Percentiles rank a stretch among this genome's conserved stretches.
Evolutionary conservation across 2,797 vertebrate genomes (phyloP).

Genomic region (Lycodopsis pacificus): DNA sequence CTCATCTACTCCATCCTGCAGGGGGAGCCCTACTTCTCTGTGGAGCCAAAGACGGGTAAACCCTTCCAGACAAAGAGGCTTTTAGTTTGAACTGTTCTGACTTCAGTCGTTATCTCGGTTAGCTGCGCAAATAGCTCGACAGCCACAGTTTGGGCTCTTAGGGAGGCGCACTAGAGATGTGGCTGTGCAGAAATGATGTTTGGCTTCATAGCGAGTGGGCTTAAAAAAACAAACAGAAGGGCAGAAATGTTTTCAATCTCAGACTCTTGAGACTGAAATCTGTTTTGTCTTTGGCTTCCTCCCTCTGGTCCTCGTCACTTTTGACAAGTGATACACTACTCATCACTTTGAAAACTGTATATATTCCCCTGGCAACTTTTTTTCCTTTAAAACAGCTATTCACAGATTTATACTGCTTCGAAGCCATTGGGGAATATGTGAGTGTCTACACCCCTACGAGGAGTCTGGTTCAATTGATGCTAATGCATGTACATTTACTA

Average conservation of each 20-base stretch:
- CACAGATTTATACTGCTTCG: conserved; percentile 2
- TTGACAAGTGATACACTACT: conserved; percentile 23
- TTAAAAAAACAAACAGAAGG: neutral
- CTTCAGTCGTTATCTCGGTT: neutral
- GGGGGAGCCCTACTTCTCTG: conserved; percentile 96
- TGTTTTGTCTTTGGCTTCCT: neutral
- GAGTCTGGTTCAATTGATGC: conserved; percentile 8
- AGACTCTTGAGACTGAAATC: neutral
- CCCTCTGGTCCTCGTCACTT: conserved; percentile 22
- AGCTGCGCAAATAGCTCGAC: neutral
- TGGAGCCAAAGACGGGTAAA: conserved; percentile 95
- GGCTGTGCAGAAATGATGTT: conserved; percentile 18
- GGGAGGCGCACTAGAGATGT: neutral
- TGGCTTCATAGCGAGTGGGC: conserved; percentile 3
- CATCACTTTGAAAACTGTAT: conserved; percentile 22
- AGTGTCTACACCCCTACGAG: conserved; percentile 6
- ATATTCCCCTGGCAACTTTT: conserved; percentile 10
- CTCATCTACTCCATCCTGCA: conserved; percentile 92
- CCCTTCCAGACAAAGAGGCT: neutral
- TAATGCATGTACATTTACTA: neutral
- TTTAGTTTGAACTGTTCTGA: neutral
- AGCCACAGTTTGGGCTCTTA: neutral
- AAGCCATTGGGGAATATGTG: neutral
- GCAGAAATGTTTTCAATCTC: conserved; percentile 12
- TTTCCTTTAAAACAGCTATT: conserved; percentile 19